Evolutionary conservation across 2,888 invertebrate genomes (phyloP).

Genomic region (Tiliacea aurago): DNA sequence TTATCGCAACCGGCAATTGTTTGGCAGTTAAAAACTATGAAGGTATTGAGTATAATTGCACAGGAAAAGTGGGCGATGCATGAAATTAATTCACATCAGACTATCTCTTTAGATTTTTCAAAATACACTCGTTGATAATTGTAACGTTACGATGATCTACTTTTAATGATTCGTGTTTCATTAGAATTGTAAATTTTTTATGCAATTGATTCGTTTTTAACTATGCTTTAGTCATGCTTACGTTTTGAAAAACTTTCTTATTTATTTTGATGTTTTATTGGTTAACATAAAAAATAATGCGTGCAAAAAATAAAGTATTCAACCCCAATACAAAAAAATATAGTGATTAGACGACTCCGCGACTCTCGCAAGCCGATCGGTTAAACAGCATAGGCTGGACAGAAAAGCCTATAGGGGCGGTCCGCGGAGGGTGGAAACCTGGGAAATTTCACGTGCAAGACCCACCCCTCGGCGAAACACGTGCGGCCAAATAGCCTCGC

Average conservation of each 20-base stretch:
- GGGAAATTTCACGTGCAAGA: conserved; percentile 90
- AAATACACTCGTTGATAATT: conserved; percentile 61
- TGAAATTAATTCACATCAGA: conserved; percentile 79
- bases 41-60: conserved; percentile 78
- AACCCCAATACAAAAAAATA: conserved; percentile 28
- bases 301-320: not conserved
- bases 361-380: conserved; percentile 82
- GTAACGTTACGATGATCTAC: conserved; percentile 56
- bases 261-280: not conserved
- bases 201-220: conserved; percentile 33
- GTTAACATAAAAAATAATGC: not conserved
- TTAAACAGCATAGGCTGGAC: conserved; percentile 91
- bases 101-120: conserved; percentile 56
- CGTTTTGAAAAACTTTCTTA: not conserved
- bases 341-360: conserved; percentile 76
- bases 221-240: not conserved
- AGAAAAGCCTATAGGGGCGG: conserved; percentile 91
- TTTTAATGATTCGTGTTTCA: conserved; percentile 62
- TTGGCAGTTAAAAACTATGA: conserved; percentile 74
- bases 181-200: conserved; percentile 39
- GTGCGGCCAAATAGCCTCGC: conserved; percentile 89
- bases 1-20: conserved; percentile 71
- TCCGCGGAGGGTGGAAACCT: conserved; percentile 90
- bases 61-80: conserved; percentile 75
- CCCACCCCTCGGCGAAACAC: conserved; percentile 87